Conservation (phyloP, 2,797 vertebrate genomes). For the Dendrocincla fuliginosa region DNA sequence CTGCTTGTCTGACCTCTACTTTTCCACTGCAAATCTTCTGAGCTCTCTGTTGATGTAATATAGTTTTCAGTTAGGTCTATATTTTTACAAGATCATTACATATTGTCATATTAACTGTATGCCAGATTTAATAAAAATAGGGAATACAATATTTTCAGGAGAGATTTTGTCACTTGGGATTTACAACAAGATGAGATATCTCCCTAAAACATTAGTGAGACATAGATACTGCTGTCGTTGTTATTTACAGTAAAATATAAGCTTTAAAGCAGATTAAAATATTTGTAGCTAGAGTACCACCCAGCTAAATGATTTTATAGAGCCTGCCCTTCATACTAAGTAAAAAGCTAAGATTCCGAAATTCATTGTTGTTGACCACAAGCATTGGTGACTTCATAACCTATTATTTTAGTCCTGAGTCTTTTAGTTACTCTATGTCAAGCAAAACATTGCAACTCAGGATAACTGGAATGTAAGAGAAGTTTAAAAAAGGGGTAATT, state of each 20-base stretch:
- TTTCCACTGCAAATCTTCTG: neutral
- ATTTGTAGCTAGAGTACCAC: neutral
- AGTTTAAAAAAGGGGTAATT: neutral
- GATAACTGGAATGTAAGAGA: neutral
- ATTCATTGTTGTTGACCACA: fast-evolving
- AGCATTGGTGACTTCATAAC: neutral
- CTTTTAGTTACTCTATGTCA: neutral
- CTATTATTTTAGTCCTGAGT: neutral
- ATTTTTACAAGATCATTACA: neutral
- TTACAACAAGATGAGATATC: neutral
- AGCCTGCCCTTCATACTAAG: neutral
- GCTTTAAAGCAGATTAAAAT: neutral
- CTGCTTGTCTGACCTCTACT: neutral
- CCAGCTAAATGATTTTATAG: neutral
- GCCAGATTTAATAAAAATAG: neutral
- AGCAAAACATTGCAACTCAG: neutral
- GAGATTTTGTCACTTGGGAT: neutral
- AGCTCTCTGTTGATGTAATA: neutral
- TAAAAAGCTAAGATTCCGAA: neutral
- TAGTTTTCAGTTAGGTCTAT: neutral
- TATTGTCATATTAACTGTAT: neutral
- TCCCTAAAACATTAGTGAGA: neutral
- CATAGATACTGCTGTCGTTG: neutral
- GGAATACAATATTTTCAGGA: neutral
- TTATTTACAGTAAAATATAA: neutral